Evolutionary conservation across 2,113 vertebrate genomes (phyloP), one percentile per base, ranked within the genome.

Genomic region (Pyrgilauda ruficollis): DNA sequence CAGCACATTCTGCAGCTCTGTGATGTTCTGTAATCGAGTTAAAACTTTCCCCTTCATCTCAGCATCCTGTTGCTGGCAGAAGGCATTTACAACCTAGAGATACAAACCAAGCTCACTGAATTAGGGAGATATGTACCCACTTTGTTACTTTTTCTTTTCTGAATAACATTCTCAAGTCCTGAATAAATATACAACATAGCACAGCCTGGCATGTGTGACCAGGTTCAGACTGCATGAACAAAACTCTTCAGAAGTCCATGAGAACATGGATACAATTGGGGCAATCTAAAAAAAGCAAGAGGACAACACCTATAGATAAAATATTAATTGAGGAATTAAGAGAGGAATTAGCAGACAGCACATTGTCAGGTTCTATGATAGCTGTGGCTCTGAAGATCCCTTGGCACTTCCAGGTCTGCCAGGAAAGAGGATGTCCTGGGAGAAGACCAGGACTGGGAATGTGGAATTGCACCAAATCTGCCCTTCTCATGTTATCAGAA

Each of bases 41-140:
- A 99, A 97, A 94, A 99, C 98, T 74, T 98, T 99, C 90, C 98
- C 98, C 94, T 99, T 99, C 98, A 99, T 98, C 95, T 99, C 99
- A 8, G 98, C 96, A 5, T 99, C 99, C 23, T 97, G 98, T 80
- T 99, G 98, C 55, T 72, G 96, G 91, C 99, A 99, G 97, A 99
- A 99, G 13, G 98, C 99, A 97, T 99, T 99, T 66, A 99, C 95
- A 39, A 99, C 96, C 99, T 99, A 89, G 26, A 96, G 70, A 53
- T 7, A 84, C 31, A 98, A 94, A 95, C 50, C 37, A 79, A 33
- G 95, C 27, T 72, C 37, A 33, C 21, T 74, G 55, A 79, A 23
- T 67, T 37, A 59, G 12, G 15, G 39, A 70, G 53, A 68, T 37
- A 13, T 67, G 50, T 50, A 79, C 8, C 14, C 44, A 49, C 9